Conservation (phyloP, 2,888 invertebrate species). For the Sussaba pulchella region DNA sequence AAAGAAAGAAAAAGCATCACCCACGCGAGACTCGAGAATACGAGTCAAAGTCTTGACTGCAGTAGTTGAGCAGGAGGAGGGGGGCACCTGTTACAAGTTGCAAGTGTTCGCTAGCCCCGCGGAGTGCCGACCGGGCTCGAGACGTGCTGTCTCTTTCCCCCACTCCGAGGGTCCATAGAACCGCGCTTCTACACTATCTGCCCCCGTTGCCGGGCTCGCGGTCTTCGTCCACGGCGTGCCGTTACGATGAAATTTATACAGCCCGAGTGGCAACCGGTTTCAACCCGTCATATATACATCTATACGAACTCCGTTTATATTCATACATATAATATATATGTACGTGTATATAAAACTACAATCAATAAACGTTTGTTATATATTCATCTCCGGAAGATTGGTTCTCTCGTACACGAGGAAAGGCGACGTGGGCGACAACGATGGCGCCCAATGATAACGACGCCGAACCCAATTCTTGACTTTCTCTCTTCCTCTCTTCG, state of each 20-base stretch:
- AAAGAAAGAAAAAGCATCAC: conserved; percentile 45
- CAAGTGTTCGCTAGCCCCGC: conserved; percentile 68
- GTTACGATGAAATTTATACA: conserved; percentile 72
- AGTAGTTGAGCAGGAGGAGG: conserved; percentile 38
- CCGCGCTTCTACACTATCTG: conserved; percentile 8
- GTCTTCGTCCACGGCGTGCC: conserved; percentile 60
- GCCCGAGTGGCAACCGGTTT: conserved; percentile 50
- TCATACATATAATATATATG: not conserved
- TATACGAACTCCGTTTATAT: too few species aligned
- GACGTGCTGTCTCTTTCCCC: conserved; percentile 41
- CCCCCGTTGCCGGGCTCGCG: not conserved
- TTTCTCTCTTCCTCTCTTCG: not conserved
- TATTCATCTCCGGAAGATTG: conserved; percentile 34
- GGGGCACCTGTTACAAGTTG: conserved; percentile 76
- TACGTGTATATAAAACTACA: conserved; percentile 5
- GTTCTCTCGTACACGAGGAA: conserved; percentile 19
- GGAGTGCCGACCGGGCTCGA: conserved; percentile 12
- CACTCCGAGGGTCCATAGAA: conserved; percentile 20
- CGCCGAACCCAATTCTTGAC: conserved; percentile 26
- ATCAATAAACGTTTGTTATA: conserved; percentile 54
- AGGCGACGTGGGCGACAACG: not conserved
- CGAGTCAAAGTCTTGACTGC: conserved; percentile 37
- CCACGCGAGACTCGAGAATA: conserved; percentile 34
- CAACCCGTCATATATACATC: not conserved
- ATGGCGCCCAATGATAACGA: conserved; percentile 50